These are phyloP conservation scores for Ptiloglossa arizonensis DNA, from an alignment of 1,140 invertebrate species.

Conservation along the genomic window DNA sequence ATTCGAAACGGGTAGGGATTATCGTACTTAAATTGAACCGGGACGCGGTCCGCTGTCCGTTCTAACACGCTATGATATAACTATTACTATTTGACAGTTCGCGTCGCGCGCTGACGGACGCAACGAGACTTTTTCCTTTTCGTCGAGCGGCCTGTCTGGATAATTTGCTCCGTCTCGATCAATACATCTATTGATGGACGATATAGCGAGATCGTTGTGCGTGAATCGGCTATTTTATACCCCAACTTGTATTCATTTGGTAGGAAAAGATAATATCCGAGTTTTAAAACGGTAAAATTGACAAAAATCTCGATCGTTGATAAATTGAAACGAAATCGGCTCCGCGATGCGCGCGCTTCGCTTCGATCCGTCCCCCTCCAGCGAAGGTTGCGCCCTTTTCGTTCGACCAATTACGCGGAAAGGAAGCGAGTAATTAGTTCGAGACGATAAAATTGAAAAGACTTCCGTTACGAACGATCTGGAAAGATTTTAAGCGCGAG, in stretches of 20 bases:
- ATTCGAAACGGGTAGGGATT: not conserved
- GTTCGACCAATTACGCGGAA: too few species aligned
- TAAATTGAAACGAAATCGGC: too few species aligned
- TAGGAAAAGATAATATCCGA: too few species aligned
- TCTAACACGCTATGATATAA: conserved; percentile 1
- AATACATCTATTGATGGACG: not conserved
- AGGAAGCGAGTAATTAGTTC: too few species aligned
- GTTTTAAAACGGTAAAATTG: too few species aligned
- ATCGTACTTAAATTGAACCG: conserved; percentile 5
- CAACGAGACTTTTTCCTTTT: conserved; percentile 3
- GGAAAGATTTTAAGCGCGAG: too few species aligned
- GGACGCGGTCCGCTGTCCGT: not conserved
- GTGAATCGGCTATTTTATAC: not conserved
- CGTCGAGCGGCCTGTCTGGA: not conserved
- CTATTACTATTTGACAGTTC: not conserved
- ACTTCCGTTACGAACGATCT: too few species aligned
- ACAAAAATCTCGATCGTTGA: too few species aligned
- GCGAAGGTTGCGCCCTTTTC: too few species aligned
- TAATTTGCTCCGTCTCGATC: not conserved
- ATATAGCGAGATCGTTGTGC: not conserved
- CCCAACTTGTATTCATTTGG: not conserved
- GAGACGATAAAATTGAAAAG: too few species aligned
- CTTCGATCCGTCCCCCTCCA: too few species aligned
- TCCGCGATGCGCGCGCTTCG: too few species aligned
- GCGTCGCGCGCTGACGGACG: not conserved